Evolutionary conservation across 1,140 invertebrate species (phyloP).

Genomic region (Drosophila persimilis): DNA sequence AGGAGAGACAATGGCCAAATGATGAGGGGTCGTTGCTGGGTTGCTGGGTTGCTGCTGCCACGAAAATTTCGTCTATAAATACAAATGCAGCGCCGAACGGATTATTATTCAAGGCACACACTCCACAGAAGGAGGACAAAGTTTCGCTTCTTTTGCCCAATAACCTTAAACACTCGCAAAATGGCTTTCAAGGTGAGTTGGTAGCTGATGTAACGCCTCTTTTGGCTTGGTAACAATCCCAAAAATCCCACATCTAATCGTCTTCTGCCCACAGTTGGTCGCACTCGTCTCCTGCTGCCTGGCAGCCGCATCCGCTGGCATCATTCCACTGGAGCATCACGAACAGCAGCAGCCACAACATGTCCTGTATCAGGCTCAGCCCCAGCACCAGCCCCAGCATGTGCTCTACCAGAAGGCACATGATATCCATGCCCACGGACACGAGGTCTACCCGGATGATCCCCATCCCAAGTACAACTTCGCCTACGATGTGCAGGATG

Average conservation of each 20-base stretch:
- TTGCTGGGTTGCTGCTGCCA: slow-evolving; percentile 12
- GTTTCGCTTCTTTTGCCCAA: slow-evolving; percentile 32
- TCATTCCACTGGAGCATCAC: slow-evolving; percentile 67
- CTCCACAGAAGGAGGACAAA: slow-evolving; percentile 72
- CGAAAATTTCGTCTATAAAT: slow-evolving; percentile 75
- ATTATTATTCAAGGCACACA: slow-evolving; percentile 80
- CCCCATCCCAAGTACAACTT: slow-evolving; percentile 84
- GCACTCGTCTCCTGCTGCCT: slow-evolving; percentile 57
- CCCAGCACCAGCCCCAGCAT: slow-evolving; percentile 51
- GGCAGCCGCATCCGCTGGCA: slow-evolving; percentile 61
- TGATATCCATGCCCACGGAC: slow-evolving; percentile 67
- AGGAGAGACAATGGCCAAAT: slow-evolving; percentile 46
- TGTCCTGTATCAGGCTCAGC: slow-evolving; percentile 34
- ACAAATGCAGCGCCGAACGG: slow-evolving; percentile 59
- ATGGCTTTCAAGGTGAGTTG: slow-evolving; percentile 80
- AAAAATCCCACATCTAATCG: background rate
- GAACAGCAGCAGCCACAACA: slow-evolving; percentile 50
- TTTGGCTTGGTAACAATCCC: background rate
- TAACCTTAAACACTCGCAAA: slow-evolving; percentile 47
- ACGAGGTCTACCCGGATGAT: slow-evolving; percentile 82
- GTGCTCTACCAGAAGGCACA: slow-evolving; percentile 65
- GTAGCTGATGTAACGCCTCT: slow-evolving; percentile 20
- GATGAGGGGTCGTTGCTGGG: slow-evolving; percentile 19
- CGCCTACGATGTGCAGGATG: slow-evolving; percentile 84
- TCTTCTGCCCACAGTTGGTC: slow-evolving; percentile 32